Evolutionary conservation across 1,140 invertebrate genomes (phyloP).

Genomic region (Diorhabda carinulata): DNA sequence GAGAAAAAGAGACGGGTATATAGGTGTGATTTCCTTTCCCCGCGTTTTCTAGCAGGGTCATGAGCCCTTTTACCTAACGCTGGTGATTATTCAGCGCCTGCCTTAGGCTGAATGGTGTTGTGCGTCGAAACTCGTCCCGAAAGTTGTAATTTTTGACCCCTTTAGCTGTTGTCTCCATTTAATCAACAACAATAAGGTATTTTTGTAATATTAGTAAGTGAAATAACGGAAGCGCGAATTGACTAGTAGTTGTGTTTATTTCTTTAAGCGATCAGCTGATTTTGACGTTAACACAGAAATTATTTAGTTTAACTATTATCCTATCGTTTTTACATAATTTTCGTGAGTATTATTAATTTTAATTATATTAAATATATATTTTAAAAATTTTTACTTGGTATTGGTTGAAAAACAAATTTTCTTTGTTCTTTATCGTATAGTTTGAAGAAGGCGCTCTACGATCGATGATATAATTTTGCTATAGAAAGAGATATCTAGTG

Average conservation of each 20-base stretch:
- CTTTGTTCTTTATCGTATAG: slow-evolving; percentile 22
- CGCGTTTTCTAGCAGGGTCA: slow-evolving; percentile 5
- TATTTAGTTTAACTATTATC: not conserved
- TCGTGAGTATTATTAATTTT: too few relatives aligned
- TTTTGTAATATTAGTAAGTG: not conserved
- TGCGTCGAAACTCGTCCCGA: slow-evolving; percentile 23
- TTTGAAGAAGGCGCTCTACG: slow-evolving; percentile 28
- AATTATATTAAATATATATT: too few relatives aligned
- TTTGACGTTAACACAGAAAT: slow-evolving; percentile 3
- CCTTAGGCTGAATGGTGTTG: slow-evolving; percentile 39
- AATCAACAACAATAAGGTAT: slow-evolving; percentile 25
- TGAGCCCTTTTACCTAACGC: slow-evolving; percentile 12
- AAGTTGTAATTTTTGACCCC: slow-evolving; percentile 36
- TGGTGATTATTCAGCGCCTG: slow-evolving; percentile 32
- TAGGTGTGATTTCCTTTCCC: not conserved
- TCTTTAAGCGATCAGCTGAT: slow-evolving; percentile 16
- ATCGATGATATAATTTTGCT: slow-evolving; percentile 35
- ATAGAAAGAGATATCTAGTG: slow-evolving; percentile 3
- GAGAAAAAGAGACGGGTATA: not conserved
- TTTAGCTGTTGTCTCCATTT: slow-evolving; percentile 25
- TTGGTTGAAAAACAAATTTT: not conserved
- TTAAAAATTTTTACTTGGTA: too few relatives aligned
- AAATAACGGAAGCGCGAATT: not conserved
- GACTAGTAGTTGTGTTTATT: not conserved
- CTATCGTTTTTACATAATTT: too few relatives aligned